phyloP scores from a whole-genome alignment of 2,888 invertebrate species.

The Sepioteuthis lessoniana region DNA sequence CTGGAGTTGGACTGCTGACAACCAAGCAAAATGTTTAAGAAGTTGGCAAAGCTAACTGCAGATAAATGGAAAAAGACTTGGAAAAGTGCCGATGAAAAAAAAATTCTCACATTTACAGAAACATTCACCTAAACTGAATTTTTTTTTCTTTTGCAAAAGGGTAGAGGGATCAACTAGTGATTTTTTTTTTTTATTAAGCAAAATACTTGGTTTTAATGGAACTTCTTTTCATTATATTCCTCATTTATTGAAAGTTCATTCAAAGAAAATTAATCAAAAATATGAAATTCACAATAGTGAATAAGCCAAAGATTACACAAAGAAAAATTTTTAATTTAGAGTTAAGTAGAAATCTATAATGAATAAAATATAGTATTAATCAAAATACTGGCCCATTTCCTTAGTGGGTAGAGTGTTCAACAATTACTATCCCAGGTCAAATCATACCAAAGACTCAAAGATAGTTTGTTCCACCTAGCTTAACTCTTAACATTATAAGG shows the following conservation, averaged over 20 bases:
- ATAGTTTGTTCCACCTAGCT: no score
- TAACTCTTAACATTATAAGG: no score
- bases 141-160: not conserved
- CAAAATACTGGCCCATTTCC: no score
- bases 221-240: not conserved
- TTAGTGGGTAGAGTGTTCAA: no score
- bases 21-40: not conserved
- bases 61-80: not conserved
- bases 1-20: constrained; percentile 33
- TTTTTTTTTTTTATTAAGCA: not conserved
- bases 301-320: no score
- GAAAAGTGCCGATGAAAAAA: constrained; percentile 1
- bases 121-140: not conserved
- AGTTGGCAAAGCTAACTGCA: not conserved
- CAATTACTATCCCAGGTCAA: no score
- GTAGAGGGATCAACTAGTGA: not conserved
- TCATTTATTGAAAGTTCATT: not conserved
- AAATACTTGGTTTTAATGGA: not conserved
- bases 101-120: not conserved
- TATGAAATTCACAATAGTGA: no score
- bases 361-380: no score
- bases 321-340: no score
- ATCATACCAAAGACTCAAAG: no score
- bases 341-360: no score
- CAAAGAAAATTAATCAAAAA: not conserved